phyloP scores from a whole-genome alignment of 2,888 invertebrate species.

The Aspidapion aeneum region DNA sequence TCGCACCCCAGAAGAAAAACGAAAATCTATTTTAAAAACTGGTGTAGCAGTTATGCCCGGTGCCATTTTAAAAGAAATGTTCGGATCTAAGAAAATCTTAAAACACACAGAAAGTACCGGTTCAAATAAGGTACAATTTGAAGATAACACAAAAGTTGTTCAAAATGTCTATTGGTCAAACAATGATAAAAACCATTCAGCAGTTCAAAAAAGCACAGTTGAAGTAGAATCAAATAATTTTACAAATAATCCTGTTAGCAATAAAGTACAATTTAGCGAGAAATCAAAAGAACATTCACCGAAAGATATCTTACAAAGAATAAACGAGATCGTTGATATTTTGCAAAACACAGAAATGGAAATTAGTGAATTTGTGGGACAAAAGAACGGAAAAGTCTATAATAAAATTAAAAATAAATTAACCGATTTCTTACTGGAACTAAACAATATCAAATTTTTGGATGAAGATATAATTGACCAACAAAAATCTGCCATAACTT shows the following conservation, averaged over 20 bases:
- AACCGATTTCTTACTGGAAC: conserved; percentile 19
- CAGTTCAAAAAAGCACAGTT: neutral
- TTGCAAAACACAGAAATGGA: conserved; percentile 28
- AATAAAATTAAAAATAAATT: conserved; percentile 26
- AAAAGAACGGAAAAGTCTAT: conserved; percentile 31
- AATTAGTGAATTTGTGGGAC: conserved; percentile 23
- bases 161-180: conserved; percentile 14
- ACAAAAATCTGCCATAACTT: conserved; percentile 26
- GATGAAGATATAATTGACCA: conserved; percentile 31
- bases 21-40: conserved; percentile 32
- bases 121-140: neutral
- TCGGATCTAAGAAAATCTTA: conserved; percentile 19
- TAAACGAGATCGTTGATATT: conserved; percentile 25
- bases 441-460: conserved; percentile 19
- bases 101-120: conserved; percentile 9
- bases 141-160: neutral
- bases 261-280: neutral
- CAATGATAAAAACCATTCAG: too few species aligned
- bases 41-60: conserved; percentile 35
- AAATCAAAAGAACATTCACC: conserved; percentile 1
- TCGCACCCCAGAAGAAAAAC: conserved; percentile 24
- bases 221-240: neutral
- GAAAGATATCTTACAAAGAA: conserved; percentile 12
- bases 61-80: conserved; percentile 28
- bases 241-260: neutral